phyloP scores from a whole-genome alignment of 1,140 invertebrate species.

The Himalopsyche phryganea region DNA sequence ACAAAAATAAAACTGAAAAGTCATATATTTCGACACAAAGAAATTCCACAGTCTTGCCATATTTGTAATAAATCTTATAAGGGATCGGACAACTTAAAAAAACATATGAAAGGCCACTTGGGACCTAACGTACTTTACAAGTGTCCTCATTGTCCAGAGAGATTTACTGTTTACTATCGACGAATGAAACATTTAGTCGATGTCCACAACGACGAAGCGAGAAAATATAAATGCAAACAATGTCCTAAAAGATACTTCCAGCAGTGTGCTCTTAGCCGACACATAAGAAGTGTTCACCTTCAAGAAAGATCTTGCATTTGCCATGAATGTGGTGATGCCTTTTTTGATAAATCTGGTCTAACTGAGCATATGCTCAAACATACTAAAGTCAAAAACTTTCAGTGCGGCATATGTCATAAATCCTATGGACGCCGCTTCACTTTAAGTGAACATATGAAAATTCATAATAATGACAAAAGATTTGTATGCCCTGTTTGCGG shows the following conservation, averaged over 20 bases:
- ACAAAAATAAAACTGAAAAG: slow-evolving; percentile 20
- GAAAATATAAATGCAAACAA: slow-evolving; percentile 38
- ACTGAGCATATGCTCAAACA: slow-evolving; percentile 53
- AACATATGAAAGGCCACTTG: slow-evolving; percentile 29
- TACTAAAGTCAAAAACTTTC: slow-evolving; percentile 51
- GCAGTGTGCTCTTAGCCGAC: slow-evolving; percentile 37
- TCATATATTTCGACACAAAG: slow-evolving; percentile 27
- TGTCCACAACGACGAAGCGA: slow-evolving; percentile 38
- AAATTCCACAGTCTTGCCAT: slow-evolving; percentile 7
- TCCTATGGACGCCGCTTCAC: slow-evolving; percentile 42
- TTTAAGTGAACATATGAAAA: slow-evolving; percentile 74
- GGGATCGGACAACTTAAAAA: slow-evolving; percentile 11
- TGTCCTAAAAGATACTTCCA: slow-evolving; percentile 43
- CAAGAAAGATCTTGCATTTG: slow-evolving; percentile 44
- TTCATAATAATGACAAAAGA: slow-evolving; percentile 58
- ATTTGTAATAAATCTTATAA: slow-evolving; percentile 31
- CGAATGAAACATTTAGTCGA: slow-evolving; percentile 46
- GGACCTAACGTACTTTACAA: slow-evolving; percentile 40
- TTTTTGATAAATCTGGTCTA: slow-evolving; percentile 40
- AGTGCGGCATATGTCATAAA: slow-evolving; percentile 53
- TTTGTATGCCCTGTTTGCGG: slow-evolving; percentile 45
- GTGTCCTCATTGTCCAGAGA: slow-evolving; percentile 48
- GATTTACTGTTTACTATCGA: slow-evolving; percentile 49
- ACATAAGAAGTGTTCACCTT: slow-evolving; percentile 42
- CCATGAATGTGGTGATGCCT: slow-evolving; percentile 41